These are phyloP conservation scores for Yponomeuta cagnagella DNA, from an alignment of 2,888 invertebrate species.

Conservation along the genomic window DNA sequence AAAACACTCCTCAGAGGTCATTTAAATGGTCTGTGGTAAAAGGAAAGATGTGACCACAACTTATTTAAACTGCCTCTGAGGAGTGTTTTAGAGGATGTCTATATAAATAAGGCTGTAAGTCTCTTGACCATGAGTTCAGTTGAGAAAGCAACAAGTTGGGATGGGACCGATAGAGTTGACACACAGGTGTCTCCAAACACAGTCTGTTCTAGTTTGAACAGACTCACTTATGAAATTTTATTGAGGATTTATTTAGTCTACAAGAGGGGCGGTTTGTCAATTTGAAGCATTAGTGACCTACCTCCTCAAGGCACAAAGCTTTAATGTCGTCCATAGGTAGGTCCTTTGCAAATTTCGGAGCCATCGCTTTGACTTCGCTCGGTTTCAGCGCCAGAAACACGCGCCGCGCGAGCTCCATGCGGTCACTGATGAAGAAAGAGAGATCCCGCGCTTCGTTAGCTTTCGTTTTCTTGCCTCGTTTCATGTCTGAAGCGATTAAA, in stretches of 20 bases:
- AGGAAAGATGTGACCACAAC: no score
- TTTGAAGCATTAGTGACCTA: constrained; percentile 25
- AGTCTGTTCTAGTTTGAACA: not conserved
- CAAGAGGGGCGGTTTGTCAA: not conserved
- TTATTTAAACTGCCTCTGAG: no score
- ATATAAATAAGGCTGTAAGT: no score
- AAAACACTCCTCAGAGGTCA: no score
- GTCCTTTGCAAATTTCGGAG: constrained; percentile 67
- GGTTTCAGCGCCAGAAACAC: constrained; percentile 74
- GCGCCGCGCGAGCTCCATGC: constrained; percentile 77
- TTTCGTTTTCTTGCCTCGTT: not conserved
- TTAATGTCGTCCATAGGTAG: constrained; percentile 70
- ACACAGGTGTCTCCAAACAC: not conserved
- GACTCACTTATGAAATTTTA: not conserved
- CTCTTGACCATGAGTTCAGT: no score
- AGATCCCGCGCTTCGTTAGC: constrained; percentile 2
- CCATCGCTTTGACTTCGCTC: constrained; percentile 73
- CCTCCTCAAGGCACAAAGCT: constrained; percentile 77
- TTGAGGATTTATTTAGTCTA: not conserved
- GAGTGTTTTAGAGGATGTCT: no score
- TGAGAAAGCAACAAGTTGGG: no score
- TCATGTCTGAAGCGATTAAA: constrained; percentile 2
- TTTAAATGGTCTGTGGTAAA: no score
- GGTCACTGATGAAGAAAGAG: constrained; percentile 37
- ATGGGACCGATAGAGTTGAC: no score